phyloP scores from a whole-genome alignment of 2,888 invertebrate species.

The Cylindroiulus punctatus region DNA sequence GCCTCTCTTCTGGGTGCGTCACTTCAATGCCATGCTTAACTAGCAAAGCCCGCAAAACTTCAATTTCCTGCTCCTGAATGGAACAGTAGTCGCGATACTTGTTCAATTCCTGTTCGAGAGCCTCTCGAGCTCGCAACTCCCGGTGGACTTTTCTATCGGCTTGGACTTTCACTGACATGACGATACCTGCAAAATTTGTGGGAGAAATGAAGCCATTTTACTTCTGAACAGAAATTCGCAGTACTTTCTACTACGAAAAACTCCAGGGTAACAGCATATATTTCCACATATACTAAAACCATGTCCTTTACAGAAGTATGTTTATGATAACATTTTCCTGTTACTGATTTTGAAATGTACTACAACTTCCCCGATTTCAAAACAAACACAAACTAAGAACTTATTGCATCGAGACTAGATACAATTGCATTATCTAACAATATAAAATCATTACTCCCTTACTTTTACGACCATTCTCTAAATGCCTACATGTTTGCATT shows the following conservation, averaged over 20 bases:
- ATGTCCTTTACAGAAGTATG: no score
- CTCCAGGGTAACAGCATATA: no score
- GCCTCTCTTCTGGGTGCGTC: constrained; percentile 39
- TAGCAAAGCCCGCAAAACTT: constrained; percentile 63
- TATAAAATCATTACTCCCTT: background rate
- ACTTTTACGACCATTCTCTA: background rate
- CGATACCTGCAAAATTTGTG: constrained; percentile 61
- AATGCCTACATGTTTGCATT: background rate
- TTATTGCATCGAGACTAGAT: no score
- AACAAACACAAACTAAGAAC: no score
- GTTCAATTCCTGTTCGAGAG: constrained; percentile 65
- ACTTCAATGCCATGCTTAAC: constrained; percentile 63
- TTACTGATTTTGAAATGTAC: no score
- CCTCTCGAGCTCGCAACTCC: constrained; percentile 63
- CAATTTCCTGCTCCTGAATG: constrained; percentile 65
- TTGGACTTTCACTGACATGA: constrained; percentile 63
- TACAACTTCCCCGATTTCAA: no score
- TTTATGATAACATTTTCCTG: no score
- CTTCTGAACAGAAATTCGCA: no score
- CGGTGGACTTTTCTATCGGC: constrained; percentile 64
- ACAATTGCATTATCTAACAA: background rate
- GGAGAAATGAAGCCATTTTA: no score
- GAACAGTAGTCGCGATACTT: constrained; percentile 65
- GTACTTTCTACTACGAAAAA: no score
- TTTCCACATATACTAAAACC: no score